These are phyloP conservation scores for Hapalemur alaotrensis DNA, from an alignment of 2,797 vertebrate species.

Conservation along the genomic window DNA sequence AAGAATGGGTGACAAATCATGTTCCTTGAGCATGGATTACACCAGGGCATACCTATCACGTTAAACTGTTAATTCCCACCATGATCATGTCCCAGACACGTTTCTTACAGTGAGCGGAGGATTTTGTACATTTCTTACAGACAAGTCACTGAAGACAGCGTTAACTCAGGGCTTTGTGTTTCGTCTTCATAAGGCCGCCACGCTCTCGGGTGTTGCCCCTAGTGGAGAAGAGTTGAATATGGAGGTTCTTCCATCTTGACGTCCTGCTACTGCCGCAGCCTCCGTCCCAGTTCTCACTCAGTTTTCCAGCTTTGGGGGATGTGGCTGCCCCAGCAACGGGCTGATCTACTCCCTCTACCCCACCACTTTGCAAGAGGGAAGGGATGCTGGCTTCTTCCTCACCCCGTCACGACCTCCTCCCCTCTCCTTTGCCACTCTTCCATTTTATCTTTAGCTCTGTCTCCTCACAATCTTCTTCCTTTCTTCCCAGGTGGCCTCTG, in stretches of 20 bases:
- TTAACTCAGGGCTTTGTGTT: not conserved
- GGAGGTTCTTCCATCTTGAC: not conserved
- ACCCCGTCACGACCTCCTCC: not conserved
- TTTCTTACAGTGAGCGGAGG: not conserved
- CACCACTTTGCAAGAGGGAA: not conserved
- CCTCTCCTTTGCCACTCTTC: not conserved
- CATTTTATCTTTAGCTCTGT: not conserved
- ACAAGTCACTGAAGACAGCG: not conserved
- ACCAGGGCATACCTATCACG: not conserved
- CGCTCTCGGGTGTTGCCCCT: not conserved
- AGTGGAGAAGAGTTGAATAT: not conserved
- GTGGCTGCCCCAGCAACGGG: not conserved
- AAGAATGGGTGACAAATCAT: too few relatives aligned
- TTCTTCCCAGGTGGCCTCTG: not conserved
- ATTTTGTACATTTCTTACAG: not conserved
- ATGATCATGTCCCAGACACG: not conserved
- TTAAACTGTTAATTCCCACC: not conserved
- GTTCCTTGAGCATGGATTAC: not conserved
- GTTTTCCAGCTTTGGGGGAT: not conserved
- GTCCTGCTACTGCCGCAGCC: not conserved
- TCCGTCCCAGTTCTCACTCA: not conserved
- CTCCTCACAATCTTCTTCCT: not conserved
- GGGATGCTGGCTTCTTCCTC: not conserved
- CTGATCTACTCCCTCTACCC: not conserved
- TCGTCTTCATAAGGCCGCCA: not conserved